A percentile compares a stretch with the other conserved stretches of the same genome.
Evolutionary conservation across 2,113 vertebrate species (phyloP).

Genomic region (Sterna hirundo): DNA sequence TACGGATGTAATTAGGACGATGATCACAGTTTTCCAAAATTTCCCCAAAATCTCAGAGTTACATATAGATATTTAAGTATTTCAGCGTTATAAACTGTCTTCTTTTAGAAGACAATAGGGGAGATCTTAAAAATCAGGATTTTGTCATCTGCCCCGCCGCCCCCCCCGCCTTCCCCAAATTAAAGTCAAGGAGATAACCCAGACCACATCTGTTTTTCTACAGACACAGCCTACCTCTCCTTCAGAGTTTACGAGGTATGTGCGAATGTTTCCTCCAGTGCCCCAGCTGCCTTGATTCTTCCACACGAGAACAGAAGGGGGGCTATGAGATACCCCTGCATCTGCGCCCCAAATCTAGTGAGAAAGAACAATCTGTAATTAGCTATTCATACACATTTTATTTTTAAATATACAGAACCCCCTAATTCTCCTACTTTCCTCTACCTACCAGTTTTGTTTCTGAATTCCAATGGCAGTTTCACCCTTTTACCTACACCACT

Average conservation of each 20-base stretch:
- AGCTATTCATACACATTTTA: not conserved
- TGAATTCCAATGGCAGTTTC: not conserved
- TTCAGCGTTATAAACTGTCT: not conserved
- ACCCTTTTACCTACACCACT: not conserved
- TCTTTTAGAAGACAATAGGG: not conserved
- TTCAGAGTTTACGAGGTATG: constrained; percentile 81
- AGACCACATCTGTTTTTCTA: not conserved
- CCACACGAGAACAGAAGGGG: constrained; percentile 92
- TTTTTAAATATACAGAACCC: not conserved
- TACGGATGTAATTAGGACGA: not conserved
- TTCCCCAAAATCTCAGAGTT: not conserved
- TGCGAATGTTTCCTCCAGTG: constrained; percentile 80
- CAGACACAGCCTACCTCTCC: constrained; percentile 81
- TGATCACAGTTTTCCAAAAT: not conserved
- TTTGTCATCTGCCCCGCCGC: not conserved
- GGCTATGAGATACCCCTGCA: constrained; percentile 86
- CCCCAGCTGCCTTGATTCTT: constrained; percentile 93
- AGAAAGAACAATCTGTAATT: not conserved
- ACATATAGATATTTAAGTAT: not conserved
- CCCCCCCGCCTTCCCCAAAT: not conserved
- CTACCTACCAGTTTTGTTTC: not conserved
- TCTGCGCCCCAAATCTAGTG: constrained; percentile 91
- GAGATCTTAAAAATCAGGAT: not conserved
- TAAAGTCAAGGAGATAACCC: not conserved
- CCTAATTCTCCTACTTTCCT: not conserved